Base-by-base conservation (phyloP, 2,888 invertebrate species). In the Oligia strigilis region DNA sequence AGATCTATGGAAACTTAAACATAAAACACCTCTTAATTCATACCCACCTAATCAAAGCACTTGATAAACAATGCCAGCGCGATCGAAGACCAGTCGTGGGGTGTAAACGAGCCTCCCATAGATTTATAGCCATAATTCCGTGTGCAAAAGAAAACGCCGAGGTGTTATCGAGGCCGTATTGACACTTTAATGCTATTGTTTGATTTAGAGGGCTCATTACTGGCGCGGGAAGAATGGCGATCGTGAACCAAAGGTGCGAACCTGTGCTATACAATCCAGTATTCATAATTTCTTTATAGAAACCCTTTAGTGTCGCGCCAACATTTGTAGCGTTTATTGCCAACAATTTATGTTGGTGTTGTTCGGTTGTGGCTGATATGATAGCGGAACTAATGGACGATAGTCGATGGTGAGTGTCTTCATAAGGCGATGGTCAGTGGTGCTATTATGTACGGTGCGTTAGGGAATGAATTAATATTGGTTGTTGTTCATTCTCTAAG, bases 111-210 rank as follows among this genome's bases (percentile, higher is more conserved):
- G 88, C 90, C 91, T 90, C 89, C 88, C 88, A 91, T 91, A 93
- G 93, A 97, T 97, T 97, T 97, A 97, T 96, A 89, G 92, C 95
- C 93, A 95, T 96, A 96, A 96, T 96, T 94, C 94, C 92, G 92
- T 92, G 92, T 94, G 94, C 94, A 95, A 96, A 96, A 96, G 95
- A 96, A 96, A 96, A 96, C 95, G 95, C 92, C 96, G 93, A 95
- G 95, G 96, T 96, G 95, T 95, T 97, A 96, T 96, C 96, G 95
- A 95, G 94, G 92, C 92, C 86, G 92, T 95, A 97, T 96, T 97
- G 97, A 97, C 97, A 97, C 96, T 94, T 96, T 97, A 97, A 97
- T 97, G 96, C 96, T 95, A 96, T 97, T 97, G 97, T 97, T 97
- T 97, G 97, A 97, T 97, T 96, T 97, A 97, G 94, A 95, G 96